phyloP scores from a whole-genome alignment of 2,888 invertebrate genomes.

The Drosophila merina region DNA sequence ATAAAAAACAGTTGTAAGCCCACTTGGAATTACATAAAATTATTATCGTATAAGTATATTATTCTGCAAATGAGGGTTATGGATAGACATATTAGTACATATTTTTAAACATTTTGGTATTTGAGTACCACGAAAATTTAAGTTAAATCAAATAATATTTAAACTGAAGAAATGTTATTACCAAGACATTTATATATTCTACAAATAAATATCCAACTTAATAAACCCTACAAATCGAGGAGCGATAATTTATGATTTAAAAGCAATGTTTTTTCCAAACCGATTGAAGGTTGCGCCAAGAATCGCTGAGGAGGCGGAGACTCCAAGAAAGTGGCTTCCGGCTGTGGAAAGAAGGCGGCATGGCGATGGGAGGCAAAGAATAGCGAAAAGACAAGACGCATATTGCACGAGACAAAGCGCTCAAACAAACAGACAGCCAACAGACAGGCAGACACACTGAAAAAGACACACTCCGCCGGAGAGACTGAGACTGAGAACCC shows the following conservation, averaged over 20 bases:
- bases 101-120: no score
- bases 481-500: not conserved
- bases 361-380: not conserved
- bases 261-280: not conserved
- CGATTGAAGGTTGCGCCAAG: not conserved
- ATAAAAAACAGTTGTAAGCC: no score
- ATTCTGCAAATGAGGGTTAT: no score
- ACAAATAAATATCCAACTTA: no score
- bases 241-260: not conserved
- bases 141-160: no score
- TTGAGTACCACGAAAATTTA: no score
- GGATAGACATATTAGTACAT: no score
- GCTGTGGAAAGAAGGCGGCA: conserved; percentile 1
- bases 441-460: conserved; percentile 48
- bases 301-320: not conserved
- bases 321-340: not conserved
- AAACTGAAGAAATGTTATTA: no score
- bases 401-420: conserved; percentile 67
- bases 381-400: conserved; percentile 64
- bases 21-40: no score
- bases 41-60: no score
- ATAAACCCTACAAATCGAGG: not conserved
- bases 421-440: conserved; percentile 51
- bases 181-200: no score
- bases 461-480: conserved; percentile 18